Evolutionary conservation across 2,113 vertebrate species (phyloP), one percentile per base, ranked within the genome.

Genomic region (Camelus bactrianus): DNA sequence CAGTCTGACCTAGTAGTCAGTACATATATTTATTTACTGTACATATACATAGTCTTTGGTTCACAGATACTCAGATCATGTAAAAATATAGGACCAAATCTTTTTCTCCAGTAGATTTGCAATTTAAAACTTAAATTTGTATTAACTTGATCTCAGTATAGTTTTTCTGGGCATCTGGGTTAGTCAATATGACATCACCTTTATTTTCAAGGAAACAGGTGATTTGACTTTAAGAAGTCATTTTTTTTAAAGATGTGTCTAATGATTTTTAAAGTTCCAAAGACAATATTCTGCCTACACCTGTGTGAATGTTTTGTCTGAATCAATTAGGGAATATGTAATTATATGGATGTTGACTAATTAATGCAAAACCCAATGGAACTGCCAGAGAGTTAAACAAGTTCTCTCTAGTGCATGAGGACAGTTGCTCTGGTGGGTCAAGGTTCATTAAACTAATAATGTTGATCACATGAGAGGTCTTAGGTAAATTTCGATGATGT

Each of bases 221-320:
- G 32, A 89, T 85, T 96, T 82, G 24, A 38, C 3, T 56, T 5
- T 2, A 94, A 62, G 24, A 50, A 50, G 6, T 56, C 17, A 5
- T 58, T 3, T 84, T 3, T 84, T 88, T 28, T 80, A 20, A 94
- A 67, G 52, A 70, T 70, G 20, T 35, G 13, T 28, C 38, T 58
- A 76, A 82, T 60, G 4, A 75, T 69, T 79, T 91, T 86, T 83
- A 48, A 92, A 77, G 28, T 87, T 93, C 73, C 62, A 80, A 90
- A 94, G 79, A 92, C 58, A 92, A 46, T 88, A 80, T 92, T 95
- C 70, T 92, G 32, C 72, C 76, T 91, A 19, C 7, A 83, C 67
- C 56, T 54, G 16, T 82, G 65, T 79, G 62, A 83, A 89, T 93
- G 73, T 92, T 85, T 96, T 95, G 79, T 96, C 94, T 92, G 73